A percentile compares a stretch with the other conserved stretches of the same genome.
These are phyloP conservation scores for Alloscopus bannaensis DNA, from an alignment of 2,888 invertebrate genomes.

Conservation along the genomic window DNA sequence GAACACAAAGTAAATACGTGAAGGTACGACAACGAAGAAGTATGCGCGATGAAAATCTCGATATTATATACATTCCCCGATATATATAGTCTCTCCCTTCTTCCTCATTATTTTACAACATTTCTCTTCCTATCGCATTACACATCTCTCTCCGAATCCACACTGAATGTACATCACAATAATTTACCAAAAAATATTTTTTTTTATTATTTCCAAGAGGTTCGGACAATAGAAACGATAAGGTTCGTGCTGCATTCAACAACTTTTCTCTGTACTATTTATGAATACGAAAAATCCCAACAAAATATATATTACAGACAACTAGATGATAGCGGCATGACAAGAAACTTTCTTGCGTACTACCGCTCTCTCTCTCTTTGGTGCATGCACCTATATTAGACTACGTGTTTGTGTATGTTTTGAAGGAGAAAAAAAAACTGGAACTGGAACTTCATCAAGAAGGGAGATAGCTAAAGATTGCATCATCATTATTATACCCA, in stretches of 20 bases:
- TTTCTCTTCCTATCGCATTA: too few relatives aligned
- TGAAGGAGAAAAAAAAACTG: constrained; percentile 41
- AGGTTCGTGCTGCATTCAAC: constrained; percentile 22
- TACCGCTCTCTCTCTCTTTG: neutral
- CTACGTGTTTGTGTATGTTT: too few relatives aligned
- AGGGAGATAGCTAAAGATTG: constrained; percentile 52
- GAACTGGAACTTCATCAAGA: constrained; percentile 58
- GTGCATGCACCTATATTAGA: neutral
- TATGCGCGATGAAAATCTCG: too few relatives aligned
- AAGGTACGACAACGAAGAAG: too few relatives aligned
- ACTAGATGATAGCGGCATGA: constrained; percentile 34
- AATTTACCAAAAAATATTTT: constrained; percentile 31
- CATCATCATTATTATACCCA: constrained; percentile 53
- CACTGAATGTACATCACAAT: constrained; percentile 38
- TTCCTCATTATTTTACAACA: too few relatives aligned
- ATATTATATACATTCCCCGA: too few relatives aligned
- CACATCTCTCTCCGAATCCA: too few relatives aligned
- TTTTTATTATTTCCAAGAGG: too few relatives aligned
- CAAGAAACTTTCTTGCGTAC: constrained; percentile 29
- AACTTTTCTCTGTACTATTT: constrained; percentile 19
- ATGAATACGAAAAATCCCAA: constrained; percentile 10
- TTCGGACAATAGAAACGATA: constrained; percentile 21
- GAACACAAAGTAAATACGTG: constrained; percentile 8
- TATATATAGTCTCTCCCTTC: too few relatives aligned
- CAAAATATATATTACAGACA: neutral